These are phyloP conservation scores for Chondrilla cf. caribensis DNA, from an alignment of 37 sponge, comb jelly and placozoan genomes.

Conservation along the genomic window DNA sequence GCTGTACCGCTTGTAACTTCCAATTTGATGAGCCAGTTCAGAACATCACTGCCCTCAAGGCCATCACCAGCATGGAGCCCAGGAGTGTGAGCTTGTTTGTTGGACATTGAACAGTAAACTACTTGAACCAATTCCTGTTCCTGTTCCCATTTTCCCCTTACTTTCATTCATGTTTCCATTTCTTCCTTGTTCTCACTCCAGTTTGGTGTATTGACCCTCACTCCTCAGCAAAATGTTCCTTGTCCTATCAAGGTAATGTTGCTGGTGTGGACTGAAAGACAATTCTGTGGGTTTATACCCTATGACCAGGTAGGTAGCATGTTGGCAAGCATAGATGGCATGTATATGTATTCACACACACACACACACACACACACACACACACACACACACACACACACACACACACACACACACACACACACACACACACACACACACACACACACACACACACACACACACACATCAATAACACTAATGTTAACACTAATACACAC, in stretches of 20 bases:
- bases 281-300: conserved; percentile 23
- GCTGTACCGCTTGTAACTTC: conserved; percentile 4
- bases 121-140: too few relatives aligned
- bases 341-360: too few relatives aligned
- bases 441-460: conserved; percentile 11
- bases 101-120: too few relatives aligned
- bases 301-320: conserved; percentile 19
- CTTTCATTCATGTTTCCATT: too few relatives aligned
- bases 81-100: background rate
- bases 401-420: background rate
- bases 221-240: background rate
- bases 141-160: background rate
- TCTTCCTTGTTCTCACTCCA: background rate
- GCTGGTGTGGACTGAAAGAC: conserved; percentile 11
- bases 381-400: too few relatives aligned
- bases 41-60: conserved; percentile 2
- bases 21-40: conserved; percentile 18
- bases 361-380: too few relatives aligned
- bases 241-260: conserved; percentile 19
- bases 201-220: conserved; percentile 11
- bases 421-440: conserved; percentile 13
- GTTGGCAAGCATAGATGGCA: too few relatives aligned
- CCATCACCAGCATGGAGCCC: conserved; percentile 10
- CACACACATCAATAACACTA: too few relatives aligned
- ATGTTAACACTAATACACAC: too few relatives aligned